Conservation (phyloP, 2,797 vertebrate species). For the Caiman crocodilus region DNA sequence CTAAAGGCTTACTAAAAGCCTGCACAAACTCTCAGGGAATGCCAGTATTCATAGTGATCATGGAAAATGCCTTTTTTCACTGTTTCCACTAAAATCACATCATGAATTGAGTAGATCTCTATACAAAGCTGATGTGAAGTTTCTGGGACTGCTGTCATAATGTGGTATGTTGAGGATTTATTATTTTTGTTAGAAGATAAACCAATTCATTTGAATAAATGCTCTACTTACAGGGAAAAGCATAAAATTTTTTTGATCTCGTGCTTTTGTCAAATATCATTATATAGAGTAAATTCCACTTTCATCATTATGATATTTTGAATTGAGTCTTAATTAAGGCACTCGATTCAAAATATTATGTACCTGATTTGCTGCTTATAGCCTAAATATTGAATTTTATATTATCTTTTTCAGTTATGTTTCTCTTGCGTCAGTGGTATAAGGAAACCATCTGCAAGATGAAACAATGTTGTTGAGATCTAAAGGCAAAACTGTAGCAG, state of each 20-base stretch:
- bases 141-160: neutral
- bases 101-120: too few species aligned
- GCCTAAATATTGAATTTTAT: slow-evolving; percentile 25
- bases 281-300: neutral
- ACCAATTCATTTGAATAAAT: neutral
- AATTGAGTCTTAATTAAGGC: neutral
- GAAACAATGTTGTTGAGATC: neutral
- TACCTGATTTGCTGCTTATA: slow-evolving; percentile 38
- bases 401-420: neutral
- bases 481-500: neutral
- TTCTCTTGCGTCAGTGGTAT: neutral
- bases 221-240: neutral
- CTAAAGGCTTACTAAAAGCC: too few species aligned
- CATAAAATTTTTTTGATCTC: neutral
- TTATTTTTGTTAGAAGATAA: neutral
- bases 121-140: neutral
- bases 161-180: neutral
- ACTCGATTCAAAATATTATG: neutral
- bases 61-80: too few species aligned
- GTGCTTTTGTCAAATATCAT: neutral
- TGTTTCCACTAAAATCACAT: too few species aligned
- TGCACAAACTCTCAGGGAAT: too few species aligned
- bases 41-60: too few species aligned
- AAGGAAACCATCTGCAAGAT: neutral
- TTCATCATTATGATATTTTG: slow-evolving; percentile 14